Base-by-base conservation (phyloP, 2,888 invertebrate genomes). In the Digitonthophagus gazella region DNA sequence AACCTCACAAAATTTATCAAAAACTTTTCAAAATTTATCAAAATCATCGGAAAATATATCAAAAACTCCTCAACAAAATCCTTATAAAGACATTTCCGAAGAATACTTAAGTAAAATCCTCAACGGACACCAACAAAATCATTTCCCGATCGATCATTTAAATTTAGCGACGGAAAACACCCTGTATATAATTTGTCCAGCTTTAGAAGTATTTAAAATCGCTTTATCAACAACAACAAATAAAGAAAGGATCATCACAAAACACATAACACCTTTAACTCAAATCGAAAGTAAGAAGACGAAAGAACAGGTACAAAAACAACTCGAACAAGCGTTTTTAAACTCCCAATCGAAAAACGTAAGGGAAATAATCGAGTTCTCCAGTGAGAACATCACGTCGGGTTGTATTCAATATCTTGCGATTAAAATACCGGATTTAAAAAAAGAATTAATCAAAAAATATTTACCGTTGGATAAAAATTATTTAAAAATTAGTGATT, bases 291-390 rank as follows among this genome's bases (percentile, higher is more conserved):
- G 8, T 3, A 3, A 44, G 11, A 57, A 57, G 5, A 2, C 57
- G 2, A 57, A 2, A 1, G 15, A 65, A 69, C 11, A 55, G 20
- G 19, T 15, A 44, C 58, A 54, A 58, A 28, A 67, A 1, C 90
- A 92, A 76, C 82, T 96, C 15, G 92, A 93, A 76, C 93, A 95
- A 72, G 91, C 92, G 65, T 93, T 96, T 76, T 87, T 96, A 66
- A 91, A 92, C 74, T 90, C 91, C 0, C 95, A 95, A 75, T 91
- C 93, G 2, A 85, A 89, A 0, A 93, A 95, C 0, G 86, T 91
- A 0, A 87, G 91, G 15, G 88, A 92, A 66, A 91, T 92, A 0
- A 86, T 96, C 0, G 94, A 95, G 75, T 90, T 96, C 79, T 90
- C 95, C 0, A 88, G 90, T 0, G 96, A 96, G 79, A 85, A 95